These are phyloP conservation scores for Cryptomyrus ogoouensis DNA, from an alignment of 2,113 vertebrate species.

Conservation along the genomic window DNA sequence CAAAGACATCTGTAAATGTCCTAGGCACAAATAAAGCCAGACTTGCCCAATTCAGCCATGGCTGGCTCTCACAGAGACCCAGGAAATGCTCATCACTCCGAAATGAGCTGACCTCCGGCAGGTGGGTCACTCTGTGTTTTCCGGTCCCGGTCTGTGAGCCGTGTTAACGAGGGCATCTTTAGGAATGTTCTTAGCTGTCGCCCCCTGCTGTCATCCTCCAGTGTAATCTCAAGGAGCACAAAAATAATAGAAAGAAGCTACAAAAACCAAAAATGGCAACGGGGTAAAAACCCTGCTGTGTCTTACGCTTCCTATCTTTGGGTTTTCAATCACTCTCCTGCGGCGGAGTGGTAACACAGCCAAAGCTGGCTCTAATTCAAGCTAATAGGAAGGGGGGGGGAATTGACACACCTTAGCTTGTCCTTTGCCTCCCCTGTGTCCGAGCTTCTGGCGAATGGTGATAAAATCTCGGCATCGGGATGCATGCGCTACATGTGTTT, in stretches of 20 bases:
- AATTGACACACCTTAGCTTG: constrained; percentile 60
- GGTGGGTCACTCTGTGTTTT: not conserved
- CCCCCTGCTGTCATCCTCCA: not conserved
- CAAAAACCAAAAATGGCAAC: constrained; percentile 33
- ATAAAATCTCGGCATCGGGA: constrained; percentile 47
- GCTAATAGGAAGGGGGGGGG: constrained; percentile 67
- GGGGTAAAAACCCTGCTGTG: constrained; percentile 39
- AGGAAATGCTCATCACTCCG: not conserved
- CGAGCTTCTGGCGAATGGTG: constrained; percentile 57
- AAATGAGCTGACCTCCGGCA: not conserved
- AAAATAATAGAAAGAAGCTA: constrained; percentile 25
- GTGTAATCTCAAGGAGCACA: constrained; percentile 9
- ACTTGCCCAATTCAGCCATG: not conserved
- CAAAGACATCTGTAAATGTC: not conserved
- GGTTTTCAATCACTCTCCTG: constrained; percentile 59
- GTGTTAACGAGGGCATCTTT: not conserved
- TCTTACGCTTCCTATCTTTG: constrained; percentile 39
- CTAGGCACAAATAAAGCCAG: not conserved
- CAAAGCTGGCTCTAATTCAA: constrained; percentile 59
- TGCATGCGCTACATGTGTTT: not conserved
- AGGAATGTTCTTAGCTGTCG: not conserved
- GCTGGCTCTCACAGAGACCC: not conserved
- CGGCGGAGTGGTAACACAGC: constrained; percentile 50
- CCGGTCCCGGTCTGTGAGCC: not conserved
- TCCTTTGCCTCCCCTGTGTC: constrained; percentile 51